Base-by-base conservation (phyloP, 2,888 invertebrate genomes). In the Scrobipalpa costella region DNA sequence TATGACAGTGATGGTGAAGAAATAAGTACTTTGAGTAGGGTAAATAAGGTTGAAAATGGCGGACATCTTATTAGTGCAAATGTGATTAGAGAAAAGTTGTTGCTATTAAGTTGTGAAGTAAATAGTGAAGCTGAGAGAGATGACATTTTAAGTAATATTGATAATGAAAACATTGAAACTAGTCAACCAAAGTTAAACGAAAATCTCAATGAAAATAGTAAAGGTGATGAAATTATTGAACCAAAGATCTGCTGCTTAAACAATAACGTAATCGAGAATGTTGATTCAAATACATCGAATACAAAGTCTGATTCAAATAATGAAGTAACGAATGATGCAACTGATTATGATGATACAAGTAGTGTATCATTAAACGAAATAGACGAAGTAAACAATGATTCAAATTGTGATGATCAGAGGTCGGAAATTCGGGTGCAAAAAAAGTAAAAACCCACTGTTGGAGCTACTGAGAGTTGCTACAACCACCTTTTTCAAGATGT, bases 271-370 rank as follows among this genome's bases (percentile, higher is more conserved):
- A 11, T 49, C 9, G 7, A 11, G 1, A 50, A 50, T 19, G 19
- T 9, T 19, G 19, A 19, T 19, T 19, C 19, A 50, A 50, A 17
- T 19, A 9, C 17, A n/a, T 27, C 27, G 27, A 27, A 27, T 27
- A n/a, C 36, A 38, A 19, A 19, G 9, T 44, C n/a, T 59, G n/a
- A 44, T 6, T n/a, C 17, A 19, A 36, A 38, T 2, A n/a, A 71
- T 49, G 66, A 64, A 59, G 71, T 67, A 58, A 66, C 66, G 7
- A 15, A 55, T 71, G 67, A 69, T 15, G 57, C 68, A 60, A 62
- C 15, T 19, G 52, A 66, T 44, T 64, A 66, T 47, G 64, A 63
- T 19, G 44, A 38, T 8, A 15, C 17, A 44, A 47, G 9, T 7
- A 61, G 17, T 61, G 61, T 49, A 27, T 47, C 47, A 60, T 11